Evolutionary conservation across 1,140 invertebrate species (phyloP), one percentile per base, ranked within the genome.

Genomic region (Belonocnema kinseyi): DNA sequence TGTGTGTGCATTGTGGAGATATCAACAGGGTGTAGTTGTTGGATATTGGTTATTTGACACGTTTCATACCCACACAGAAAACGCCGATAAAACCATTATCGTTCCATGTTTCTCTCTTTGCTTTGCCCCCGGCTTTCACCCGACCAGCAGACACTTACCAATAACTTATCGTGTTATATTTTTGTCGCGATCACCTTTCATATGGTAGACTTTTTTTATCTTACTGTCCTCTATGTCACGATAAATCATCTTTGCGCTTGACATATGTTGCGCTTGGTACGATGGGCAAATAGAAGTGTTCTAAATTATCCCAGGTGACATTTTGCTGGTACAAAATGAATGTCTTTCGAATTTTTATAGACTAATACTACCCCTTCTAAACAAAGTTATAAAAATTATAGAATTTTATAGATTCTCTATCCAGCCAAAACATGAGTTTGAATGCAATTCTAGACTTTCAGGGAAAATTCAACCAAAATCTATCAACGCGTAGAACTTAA

Each of bases 81-180:
- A 80, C 61, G 53, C 61, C 76, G 77, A 84, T 84, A 84, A 82
- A 84, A 82, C 80, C 77, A 79, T 84, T 81, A 84, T 82, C 74
- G 77, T 76, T 77, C 58, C 72, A 76, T 71, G 74, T 80, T 66
- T 73, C 72, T 73, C 52, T 73, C 51, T 53, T 73, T 73, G 50
- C 52, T 73, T 73, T 73, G 12, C 19, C 14, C 50, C 11, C 33
- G 7, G 33, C 33, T 70, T 33, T 71, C 16, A 40, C 72, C 51
- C 72, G n/a, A 53, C 51, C 72, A 73, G 61, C 33, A 40, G 61
- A 66, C 61, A 66, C 61, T 66, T 66, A 66, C 26, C 61, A 46
- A 66, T 66, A 66, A 66, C 61, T 66, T 66, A 66, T 66, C 61
- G 26, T 66, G 26, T 66, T 66, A 66, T 33, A 66, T 66, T 66